Evolutionary conservation across 1,140 invertebrate genomes (phyloP).

Genomic region (Battus philenor): DNA sequence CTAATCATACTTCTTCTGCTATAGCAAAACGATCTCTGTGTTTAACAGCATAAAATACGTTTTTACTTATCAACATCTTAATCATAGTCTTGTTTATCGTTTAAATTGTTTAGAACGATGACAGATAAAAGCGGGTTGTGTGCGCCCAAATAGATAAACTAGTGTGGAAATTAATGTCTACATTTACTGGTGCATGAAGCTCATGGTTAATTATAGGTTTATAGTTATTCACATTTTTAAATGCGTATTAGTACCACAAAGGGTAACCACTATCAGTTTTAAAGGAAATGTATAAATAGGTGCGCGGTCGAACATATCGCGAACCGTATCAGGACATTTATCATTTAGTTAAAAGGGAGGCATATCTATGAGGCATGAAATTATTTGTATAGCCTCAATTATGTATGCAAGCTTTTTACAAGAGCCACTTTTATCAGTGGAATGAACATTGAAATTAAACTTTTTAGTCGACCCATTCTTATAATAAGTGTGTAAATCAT

Average conservation of each 20-base stretch:
- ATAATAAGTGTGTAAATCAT: too few species aligned
- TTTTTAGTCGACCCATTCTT: too few species aligned
- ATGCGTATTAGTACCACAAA: constrained; percentile 66
- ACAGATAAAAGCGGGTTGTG: constrained; percentile 73
- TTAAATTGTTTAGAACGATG: constrained; percentile 54
- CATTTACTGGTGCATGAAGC: constrained; percentile 75
- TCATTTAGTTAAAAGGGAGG: constrained; percentile 42
- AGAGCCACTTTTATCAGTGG: constrained; percentile 7
- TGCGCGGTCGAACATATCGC: constrained; percentile 48
- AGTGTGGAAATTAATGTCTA: constrained; percentile 75
- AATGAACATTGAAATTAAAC: constrained; percentile 1
- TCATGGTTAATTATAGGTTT: constrained; percentile 72
- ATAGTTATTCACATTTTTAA: constrained; percentile 68
- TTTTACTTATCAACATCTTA: constrained; percentile 21
- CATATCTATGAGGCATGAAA: constrained; percentile 40
- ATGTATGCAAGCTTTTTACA: constrained; percentile 13
- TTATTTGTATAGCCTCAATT: constrained; percentile 30
- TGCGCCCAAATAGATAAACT: constrained; percentile 74
- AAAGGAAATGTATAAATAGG: constrained; percentile 67
- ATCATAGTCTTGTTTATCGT: constrained; percentile 45
- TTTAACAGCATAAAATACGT: constrained; percentile 24
- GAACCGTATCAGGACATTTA: constrained; percentile 52
- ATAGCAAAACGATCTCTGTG: constrained; percentile 43
- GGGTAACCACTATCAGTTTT: constrained; percentile 61
- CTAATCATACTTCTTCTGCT: constrained; percentile 21